Conservation (phyloP, 2,888 invertebrate genomes). For the Drosophila flavopinicola region DNA sequence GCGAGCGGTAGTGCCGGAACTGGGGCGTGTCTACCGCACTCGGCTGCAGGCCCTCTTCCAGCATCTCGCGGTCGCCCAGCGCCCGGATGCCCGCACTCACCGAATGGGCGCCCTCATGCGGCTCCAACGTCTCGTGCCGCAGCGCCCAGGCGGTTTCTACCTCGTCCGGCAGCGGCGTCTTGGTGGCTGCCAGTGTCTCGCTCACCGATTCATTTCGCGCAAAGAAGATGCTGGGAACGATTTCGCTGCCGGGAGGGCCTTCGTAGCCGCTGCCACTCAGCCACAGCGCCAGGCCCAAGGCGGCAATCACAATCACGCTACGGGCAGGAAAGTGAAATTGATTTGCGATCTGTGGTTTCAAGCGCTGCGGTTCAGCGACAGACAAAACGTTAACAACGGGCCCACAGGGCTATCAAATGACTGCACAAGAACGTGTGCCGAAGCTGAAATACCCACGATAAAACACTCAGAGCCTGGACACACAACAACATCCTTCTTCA, state of each 20-base stretch:
- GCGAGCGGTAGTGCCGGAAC: slow-evolving; percentile 89
- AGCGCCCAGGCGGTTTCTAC: slow-evolving; percentile 71
- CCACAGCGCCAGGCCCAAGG: slow-evolving; percentile 66
- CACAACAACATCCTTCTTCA: too few relatives aligned
- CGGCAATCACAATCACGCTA: slow-evolving; percentile 76
- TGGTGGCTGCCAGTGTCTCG: slow-evolving; percentile 45
- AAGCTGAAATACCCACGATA: neutral
- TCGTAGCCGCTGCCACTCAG: slow-evolving; percentile 57
- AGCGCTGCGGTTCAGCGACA: neutral
- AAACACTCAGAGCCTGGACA: too few relatives aligned
- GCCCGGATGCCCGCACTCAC: slow-evolving; percentile 86
- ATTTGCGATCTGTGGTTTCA: slow-evolving; percentile 39
- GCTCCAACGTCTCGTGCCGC: slow-evolving; percentile 38
- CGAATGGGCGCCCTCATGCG: slow-evolving; percentile 83
- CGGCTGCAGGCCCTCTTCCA: slow-evolving; percentile 85
- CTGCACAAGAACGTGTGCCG: neutral
- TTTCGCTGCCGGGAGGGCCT: slow-evolving; percentile 2
- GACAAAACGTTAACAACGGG: slow-evolving; percentile 27
- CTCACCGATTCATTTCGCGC: slow-evolving; percentile 46
- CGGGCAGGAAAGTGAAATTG: slow-evolving; percentile 48
- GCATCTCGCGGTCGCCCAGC: slow-evolving; percentile 85
- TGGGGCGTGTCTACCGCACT: slow-evolving; percentile 87
- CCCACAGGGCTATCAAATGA: slow-evolving; percentile 35
- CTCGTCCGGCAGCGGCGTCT: slow-evolving; percentile 72
- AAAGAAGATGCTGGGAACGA: slow-evolving; percentile 57